Evolutionary conservation across 2,797 vertebrate species (phyloP).

Genomic region (Artibeus lituratus): DNA sequence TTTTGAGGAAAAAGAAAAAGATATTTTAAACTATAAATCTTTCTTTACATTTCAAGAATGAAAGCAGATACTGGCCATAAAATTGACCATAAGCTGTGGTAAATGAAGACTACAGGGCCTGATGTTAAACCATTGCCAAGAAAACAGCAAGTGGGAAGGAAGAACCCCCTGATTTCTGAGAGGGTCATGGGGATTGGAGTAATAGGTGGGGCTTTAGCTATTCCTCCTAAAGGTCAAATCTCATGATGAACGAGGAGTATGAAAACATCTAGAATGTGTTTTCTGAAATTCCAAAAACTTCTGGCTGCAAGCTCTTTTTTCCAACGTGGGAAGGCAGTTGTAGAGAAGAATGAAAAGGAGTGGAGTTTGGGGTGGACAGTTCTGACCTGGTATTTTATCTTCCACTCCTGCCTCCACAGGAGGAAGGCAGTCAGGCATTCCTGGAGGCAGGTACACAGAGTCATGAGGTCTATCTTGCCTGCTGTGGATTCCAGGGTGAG

Average conservation of each 20-base stretch:
- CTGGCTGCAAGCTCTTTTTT: neutral
- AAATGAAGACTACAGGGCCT: neutral
- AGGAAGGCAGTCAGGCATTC: neutral
- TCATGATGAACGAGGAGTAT: neutral
- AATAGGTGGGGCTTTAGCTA: neutral
- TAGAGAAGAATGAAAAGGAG: neutral
- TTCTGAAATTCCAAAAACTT: neutral
- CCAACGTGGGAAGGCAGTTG: neutral
- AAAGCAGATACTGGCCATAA: neutral
- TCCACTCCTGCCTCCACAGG: neutral
- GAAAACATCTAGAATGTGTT: neutral
- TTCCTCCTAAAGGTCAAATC: neutral
- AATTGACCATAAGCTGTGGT: neutral
- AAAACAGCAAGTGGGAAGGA: neutral
- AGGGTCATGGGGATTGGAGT: neutral
- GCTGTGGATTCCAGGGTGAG: neutral
- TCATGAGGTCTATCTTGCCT: neutral
- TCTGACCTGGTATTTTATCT: neutral
- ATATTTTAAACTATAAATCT: neutral
- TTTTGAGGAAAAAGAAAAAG: neutral
- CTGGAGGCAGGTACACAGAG: accelerated
- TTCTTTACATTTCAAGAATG: neutral
- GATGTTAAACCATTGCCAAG: neutral
- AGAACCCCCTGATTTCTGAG: neutral
- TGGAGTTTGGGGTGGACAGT: neutral